Percentiles rank a stretch among this genome's conserved stretches.
Evolutionary conservation across 2,888 invertebrate genomes (phyloP).

Genomic region (Zootermopsis nevadensis): DNA sequence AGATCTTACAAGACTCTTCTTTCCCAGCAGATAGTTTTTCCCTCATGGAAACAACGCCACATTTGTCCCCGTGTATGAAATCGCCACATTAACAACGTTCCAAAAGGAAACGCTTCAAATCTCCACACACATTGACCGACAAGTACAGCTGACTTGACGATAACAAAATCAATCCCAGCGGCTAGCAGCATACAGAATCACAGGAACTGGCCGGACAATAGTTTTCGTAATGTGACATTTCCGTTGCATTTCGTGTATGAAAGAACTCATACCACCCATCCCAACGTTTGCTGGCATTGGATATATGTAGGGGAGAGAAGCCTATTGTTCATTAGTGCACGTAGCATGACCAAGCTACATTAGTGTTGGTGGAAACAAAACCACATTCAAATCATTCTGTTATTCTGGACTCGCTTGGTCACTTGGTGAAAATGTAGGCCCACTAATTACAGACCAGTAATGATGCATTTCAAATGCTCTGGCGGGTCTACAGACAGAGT

Average conservation of each 20-base stretch:
- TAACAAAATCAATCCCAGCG: background rate
- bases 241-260: conserved; percentile 37
- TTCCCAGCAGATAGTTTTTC: no score
- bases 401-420: conserved; percentile 1
- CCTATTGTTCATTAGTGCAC: conserved; percentile 20
- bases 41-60: no score
- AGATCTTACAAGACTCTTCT: no score
- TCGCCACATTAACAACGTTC: background rate
- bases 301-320: background rate
- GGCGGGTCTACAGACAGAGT: no score
- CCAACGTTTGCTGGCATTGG: background rate
- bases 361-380: conserved; percentile 23
- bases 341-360: conserved; percentile 19
- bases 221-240: conserved; percentile 44
- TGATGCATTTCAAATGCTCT: background rate
- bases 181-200: background rate
- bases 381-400: conserved; percentile 18
- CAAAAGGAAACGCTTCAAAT: background rate
- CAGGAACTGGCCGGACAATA: background rate
- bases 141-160: conserved; percentile 15
- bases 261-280: background rate
- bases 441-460: background rate
- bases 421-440: conserved; percentile 1
- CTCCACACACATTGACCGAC: background rate
- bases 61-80: background rate